Percentiles rank a stretch among this genome's conserved stretches.
These are phyloP conservation scores for Tethya wilhelma DNA, from an alignment of 37 sponge, comb jelly and placozoan genomes.

Conservation along the genomic window DNA sequence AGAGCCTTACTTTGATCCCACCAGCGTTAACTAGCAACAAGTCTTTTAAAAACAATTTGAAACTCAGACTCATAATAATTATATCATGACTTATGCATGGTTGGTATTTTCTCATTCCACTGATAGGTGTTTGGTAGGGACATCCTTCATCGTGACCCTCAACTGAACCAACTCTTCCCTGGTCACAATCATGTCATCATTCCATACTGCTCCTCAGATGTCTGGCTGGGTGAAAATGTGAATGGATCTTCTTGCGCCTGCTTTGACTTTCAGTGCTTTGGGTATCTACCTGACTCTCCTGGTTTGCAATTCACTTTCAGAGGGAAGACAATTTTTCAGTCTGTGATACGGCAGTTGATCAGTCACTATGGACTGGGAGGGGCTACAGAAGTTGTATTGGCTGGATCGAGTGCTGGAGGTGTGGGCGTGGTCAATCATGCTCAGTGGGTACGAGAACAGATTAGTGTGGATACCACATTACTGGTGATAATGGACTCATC, in stretches of 20 bases:
- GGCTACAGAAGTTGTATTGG: constrained; percentile 60
- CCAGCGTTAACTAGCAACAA: too few species aligned
- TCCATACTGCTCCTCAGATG: constrained; percentile 84
- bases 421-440: constrained; percentile 78
- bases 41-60: too few species aligned
- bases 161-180: constrained; percentile 42
- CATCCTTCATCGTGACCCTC: constrained; percentile 26
- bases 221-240: constrained; percentile 49
- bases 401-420: constrained; percentile 88
- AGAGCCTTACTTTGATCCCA: too few species aligned
- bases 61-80: too few species aligned
- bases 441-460: constrained; percentile 36
- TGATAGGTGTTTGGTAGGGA: too few species aligned
- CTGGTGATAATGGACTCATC: constrained; percentile 71
- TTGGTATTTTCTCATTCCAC: too few species aligned
- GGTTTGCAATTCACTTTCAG: constrained; percentile 73
- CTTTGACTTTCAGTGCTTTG: constrained; percentile 32
- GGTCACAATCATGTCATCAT: constrained; percentile 72
- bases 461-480: not conserved
- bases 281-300: constrained; percentile 1
- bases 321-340: constrained; percentile 55
- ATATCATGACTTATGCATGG: too few species aligned
- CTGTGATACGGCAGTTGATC: constrained; percentile 48
- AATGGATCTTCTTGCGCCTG: too few species aligned
- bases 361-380: constrained; percentile 4